Conservation (phyloP, 2,797 vertebrate species). For the Salarias fasciatus region DNA sequence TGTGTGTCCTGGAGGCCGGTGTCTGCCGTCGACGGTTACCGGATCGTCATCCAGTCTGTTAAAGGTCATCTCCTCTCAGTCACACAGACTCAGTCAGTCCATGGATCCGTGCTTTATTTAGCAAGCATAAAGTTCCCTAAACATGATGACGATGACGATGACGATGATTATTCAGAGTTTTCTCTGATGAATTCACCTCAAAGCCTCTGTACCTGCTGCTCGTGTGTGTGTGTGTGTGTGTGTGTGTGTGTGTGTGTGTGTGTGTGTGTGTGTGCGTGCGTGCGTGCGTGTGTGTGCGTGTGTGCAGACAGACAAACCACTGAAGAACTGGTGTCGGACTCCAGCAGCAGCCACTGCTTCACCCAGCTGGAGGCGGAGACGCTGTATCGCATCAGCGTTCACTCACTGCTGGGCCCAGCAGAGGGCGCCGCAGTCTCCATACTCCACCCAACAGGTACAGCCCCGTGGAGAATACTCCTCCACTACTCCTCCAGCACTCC, state of each 20-base stretch:
- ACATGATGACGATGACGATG: too few species aligned
- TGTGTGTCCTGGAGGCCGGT: constrained; percentile 85
- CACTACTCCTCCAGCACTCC: too few species aligned
- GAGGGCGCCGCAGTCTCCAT: constrained; percentile 85
- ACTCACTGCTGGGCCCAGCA: constrained; percentile 76
- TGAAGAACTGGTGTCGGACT: constrained; percentile 69
- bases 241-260: constrained; percentile 9
- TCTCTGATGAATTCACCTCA: too few species aligned
- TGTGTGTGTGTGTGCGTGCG: too few species aligned
- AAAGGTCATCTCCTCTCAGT: constrained; percentile 70
- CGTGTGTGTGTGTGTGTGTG: constrained; percentile 14
- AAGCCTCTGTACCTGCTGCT: neutral
- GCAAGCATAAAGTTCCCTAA: too few species aligned
- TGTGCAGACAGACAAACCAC: constrained; percentile 75
- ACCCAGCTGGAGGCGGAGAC: constrained; percentile 77
- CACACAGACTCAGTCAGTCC: too few species aligned
- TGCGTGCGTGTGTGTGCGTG: constrained; percentile 2
- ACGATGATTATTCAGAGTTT: too few species aligned
- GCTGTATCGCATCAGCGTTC: constrained; percentile 83
- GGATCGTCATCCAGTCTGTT: constrained; percentile 80
- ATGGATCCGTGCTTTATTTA: too few species aligned
- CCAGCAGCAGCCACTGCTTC: constrained; percentile 83
- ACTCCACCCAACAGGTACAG: constrained; percentile 84
- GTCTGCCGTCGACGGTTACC: constrained; percentile 78
- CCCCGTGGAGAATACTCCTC: too few species aligned